Evolutionary conservation across 2,113 vertebrate species (phyloP).

Genomic region (Onychostruthus taczanowskii): DNA sequence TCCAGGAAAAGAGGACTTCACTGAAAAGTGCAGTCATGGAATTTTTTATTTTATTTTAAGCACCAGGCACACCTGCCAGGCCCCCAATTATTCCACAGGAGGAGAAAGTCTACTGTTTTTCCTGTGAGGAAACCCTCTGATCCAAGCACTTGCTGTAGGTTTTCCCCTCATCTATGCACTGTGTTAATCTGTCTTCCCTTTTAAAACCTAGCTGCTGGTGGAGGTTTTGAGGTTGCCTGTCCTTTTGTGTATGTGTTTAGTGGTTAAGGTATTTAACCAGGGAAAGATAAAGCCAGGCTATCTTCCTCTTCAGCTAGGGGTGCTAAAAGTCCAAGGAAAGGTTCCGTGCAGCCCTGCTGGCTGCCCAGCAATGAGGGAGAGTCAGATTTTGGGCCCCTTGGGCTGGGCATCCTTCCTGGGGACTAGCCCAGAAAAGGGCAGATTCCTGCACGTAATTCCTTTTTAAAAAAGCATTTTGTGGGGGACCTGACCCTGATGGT

Average conservation of each 20-base stretch:
- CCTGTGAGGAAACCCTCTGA: conserved; percentile 66
- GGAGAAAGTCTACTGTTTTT: conserved; percentile 65
- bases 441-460: background rate
- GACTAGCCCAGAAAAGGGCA: background rate
- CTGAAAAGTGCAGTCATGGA: conserved; percentile 50
- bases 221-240: background rate
- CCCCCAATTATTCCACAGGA: conserved; percentile 66
- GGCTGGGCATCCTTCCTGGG: background rate
- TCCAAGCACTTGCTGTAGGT: conserved; percentile 47
- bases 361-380: background rate
- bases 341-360: background rate
- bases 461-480: background rate
- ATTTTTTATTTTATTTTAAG: conserved; percentile 69
- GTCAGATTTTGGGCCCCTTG: background rate
- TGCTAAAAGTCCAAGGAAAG: background rate
- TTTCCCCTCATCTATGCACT: conserved; percentile 17
- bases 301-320: background rate
- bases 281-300: background rate
- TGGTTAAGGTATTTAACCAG: background rate
- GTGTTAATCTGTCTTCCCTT: conserved; percentile 41
- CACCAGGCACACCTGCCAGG: conserved; percentile 65
- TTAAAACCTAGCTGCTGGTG: background rate
- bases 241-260: conserved; percentile 8
- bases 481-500: background rate
- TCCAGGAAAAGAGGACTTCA: conserved; percentile 65